A percentile compares a stretch with the other conserved stretches of the same genome.
These are phyloP conservation scores for Lacanobia oleracea DNA, from an alignment of 2,888 invertebrate species.

Conservation along the genomic window DNA sequence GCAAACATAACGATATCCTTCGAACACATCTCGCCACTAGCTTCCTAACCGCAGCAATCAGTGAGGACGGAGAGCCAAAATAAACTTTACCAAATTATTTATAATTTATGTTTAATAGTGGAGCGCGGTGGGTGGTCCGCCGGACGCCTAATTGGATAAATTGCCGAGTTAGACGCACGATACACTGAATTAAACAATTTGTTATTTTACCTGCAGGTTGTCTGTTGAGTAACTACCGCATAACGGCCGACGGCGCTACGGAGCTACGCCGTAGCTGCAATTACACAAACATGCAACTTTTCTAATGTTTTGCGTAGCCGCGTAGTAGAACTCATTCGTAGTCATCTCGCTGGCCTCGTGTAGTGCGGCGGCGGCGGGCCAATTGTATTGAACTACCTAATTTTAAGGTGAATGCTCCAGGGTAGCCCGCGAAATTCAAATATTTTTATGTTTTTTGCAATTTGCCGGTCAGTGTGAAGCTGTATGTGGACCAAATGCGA, in stretches of 20 bases:
- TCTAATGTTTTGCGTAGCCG: constrained; percentile 42
- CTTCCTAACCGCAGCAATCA: constrained; percentile 76
- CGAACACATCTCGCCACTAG: constrained; percentile 60
- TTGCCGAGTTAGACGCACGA: constrained; percentile 88
- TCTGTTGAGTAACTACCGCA: constrained; percentile 72
- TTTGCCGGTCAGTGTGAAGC: too few relatives aligned
- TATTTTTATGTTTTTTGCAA: too few relatives aligned
- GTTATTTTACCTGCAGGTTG: constrained; percentile 77
- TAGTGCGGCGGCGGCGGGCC: neutral
- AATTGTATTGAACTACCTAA: too few relatives aligned
- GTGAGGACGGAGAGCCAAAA: constrained; percentile 75
- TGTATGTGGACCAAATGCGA: too few relatives aligned
- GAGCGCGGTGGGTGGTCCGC: constrained; percentile 85
- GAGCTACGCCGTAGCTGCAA: constrained; percentile 60
- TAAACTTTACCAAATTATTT: constrained; percentile 88
- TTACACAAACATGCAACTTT: constrained; percentile 48
- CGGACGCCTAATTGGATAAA: constrained; percentile 88
- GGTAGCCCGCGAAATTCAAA: too few relatives aligned
- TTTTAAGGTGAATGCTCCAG: too few relatives aligned
- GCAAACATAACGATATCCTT: constrained; percentile 63
- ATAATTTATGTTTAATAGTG: constrained; percentile 89
- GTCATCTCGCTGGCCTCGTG: constrained; percentile 2
- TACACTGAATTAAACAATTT: constrained; percentile 88
- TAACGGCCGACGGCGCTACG: constrained; percentile 50
- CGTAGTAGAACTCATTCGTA: constrained; percentile 22